A percentile compares a stretch with the other conserved stretches of the same genome.
Evolutionary conservation across 2,113 vertebrate genomes (phyloP).

Genomic region (rat (Rattus norvegicus)): GRCr8 NC_086022.1:127793501-127794000

Average conservation of each 20-base stretch:
- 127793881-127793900: not conserved
- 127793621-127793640: not conserved
- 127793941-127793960: not conserved
- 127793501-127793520: not conserved
- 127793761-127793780: not conserved
- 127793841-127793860: not conserved
- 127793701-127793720: not conserved
- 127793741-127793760: not conserved
- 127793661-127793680: not conserved
- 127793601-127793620: no score
- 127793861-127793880: no score
- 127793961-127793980: fast-evolving
- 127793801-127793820: not conserved
- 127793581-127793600: not conserved
- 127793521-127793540: not conserved
- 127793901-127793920: not conserved
- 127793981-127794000: not conserved
- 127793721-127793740: not conserved
- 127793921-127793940: not conserved
- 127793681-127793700: no score
- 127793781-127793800: not conserved
- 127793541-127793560: not conserved
- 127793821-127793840: not conserved
- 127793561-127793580: not conserved
- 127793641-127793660: not conserved